These are phyloP conservation scores for Heliconius hewitsoni DNA, from an alignment of 1,140 invertebrate genomes.

Conservation along the genomic window DNA sequence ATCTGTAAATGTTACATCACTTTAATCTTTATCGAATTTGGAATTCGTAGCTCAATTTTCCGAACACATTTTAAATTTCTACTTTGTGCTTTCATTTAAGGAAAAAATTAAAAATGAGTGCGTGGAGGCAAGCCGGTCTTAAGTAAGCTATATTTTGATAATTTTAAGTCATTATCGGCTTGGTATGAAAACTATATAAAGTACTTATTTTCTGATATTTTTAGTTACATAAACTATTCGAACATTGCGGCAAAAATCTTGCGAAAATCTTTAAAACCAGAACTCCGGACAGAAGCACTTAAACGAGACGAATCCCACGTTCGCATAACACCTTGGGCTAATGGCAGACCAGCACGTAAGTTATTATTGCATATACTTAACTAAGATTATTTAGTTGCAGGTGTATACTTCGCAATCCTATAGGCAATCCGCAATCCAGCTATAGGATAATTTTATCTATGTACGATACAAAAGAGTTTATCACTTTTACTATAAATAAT, in stretches of 20 bases:
- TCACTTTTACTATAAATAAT: neutral
- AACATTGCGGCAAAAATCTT: conserved; percentile 92
- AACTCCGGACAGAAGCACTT: conserved; percentile 86
- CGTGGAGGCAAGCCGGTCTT: conserved; percentile 74
- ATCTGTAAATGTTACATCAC: conserved; percentile 54
- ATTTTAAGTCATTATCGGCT: neutral
- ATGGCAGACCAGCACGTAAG: conserved; percentile 92
- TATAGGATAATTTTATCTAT: too few species aligned
- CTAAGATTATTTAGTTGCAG: neutral
- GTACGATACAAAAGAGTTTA: too few species aligned
- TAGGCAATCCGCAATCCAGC: neutral
- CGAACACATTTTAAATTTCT: conserved; percentile 34
- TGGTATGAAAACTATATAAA: neutral
- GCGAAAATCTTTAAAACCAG: conserved; percentile 88
- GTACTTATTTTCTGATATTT: conserved; percentile 34
- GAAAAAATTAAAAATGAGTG: conserved; percentile 64
- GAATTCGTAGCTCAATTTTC: conserved; percentile 50
- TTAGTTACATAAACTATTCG: conserved; percentile 95
- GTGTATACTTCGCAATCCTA: neutral
- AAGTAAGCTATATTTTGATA: conserved; percentile 56
- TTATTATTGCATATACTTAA: conserved; percentile 45
- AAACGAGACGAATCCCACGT: conserved; percentile 89
- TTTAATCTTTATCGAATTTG: conserved; percentile 31
- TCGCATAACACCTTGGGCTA: conserved; percentile 91
- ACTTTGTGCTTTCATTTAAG: conserved; percentile 27